Percentiles rank a stretch among this genome's conserved stretches.
Evolutionary conservation across 2,113 vertebrate genomes (phyloP).

Genomic region (Mola mola): DNA sequence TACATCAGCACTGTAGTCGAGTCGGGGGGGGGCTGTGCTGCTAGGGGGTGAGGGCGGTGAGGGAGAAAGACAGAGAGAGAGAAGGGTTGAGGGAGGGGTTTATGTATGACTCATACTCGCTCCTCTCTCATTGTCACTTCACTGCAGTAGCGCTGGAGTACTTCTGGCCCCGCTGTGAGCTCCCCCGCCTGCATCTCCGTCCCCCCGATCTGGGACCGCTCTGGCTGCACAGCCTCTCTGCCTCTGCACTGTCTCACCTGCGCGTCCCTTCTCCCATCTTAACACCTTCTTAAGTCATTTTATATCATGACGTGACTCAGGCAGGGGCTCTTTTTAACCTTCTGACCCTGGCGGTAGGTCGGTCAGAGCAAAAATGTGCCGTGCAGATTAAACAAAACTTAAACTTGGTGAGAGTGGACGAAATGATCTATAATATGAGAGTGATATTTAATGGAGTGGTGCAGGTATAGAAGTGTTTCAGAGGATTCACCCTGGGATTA

Average conservation of each 20-base stretch:
- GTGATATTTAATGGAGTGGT: too few species aligned
- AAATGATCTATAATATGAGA: too few species aligned
- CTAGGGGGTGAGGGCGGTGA: too few species aligned
- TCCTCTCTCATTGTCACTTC: slow-evolving; percentile 75
- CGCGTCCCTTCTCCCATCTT: neutral
- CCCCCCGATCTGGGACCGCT: too few species aligned
- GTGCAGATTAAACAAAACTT: too few species aligned
- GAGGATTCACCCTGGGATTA: too few species aligned
- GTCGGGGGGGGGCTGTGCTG: neutral
- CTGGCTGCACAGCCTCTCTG: slow-evolving; percentile 12
- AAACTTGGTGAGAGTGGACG: too few species aligned
- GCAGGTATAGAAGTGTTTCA: too few species aligned
- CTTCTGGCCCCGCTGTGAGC: slow-evolving; percentile 62
- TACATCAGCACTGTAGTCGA: slow-evolving; percentile 42
- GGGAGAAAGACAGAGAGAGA: slow-evolving; percentile 12
- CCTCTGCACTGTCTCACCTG: slow-evolving; percentile 7
- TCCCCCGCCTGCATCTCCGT: slow-evolving; percentile 48
- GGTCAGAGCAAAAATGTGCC: too few species aligned
- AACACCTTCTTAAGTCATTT: too few species aligned
- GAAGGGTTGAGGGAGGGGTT: slow-evolving; percentile 60
- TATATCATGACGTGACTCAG: neutral
- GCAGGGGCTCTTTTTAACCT: too few species aligned
- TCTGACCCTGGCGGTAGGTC: too few species aligned
- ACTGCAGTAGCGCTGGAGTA: slow-evolving; percentile 70
- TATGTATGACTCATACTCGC: slow-evolving; percentile 76